phyloP scores from a whole-genome alignment of 2,113 vertebrate species.

The Myrmecophaga tridactyla region DNA sequence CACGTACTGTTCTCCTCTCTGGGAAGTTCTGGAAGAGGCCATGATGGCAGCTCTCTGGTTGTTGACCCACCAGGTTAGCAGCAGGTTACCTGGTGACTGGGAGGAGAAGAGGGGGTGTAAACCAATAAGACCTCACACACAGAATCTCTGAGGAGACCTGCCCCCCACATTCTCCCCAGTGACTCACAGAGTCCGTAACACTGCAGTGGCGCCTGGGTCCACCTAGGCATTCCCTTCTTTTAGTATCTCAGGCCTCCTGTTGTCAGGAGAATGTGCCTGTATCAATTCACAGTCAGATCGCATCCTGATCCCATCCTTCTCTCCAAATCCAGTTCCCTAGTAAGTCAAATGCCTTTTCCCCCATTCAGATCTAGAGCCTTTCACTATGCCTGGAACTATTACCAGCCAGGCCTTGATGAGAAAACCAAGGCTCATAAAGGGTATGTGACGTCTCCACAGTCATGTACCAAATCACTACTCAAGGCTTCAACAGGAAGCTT shows the following conservation, averaged over 20 bases:
- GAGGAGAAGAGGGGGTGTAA: too few species aligned
- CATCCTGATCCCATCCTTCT: background rate
- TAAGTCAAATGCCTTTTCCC: background rate
- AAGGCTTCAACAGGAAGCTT: background rate
- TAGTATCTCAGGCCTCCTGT: background rate
- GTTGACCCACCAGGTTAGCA: background rate
- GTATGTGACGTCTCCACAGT: background rate
- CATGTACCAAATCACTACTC: background rate
- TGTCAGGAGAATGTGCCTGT: too few species aligned
- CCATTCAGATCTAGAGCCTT: background rate
- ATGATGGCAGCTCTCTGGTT: background rate
- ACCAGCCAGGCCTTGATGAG: background rate
- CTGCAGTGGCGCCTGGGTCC: fast-evolving
- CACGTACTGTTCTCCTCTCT: background rate
- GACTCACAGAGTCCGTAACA: background rate
- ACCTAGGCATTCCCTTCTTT: too few species aligned
- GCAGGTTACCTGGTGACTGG: background rate
- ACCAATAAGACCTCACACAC: background rate
- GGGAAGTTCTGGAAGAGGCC: background rate
- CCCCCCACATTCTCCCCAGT: fast-evolving
- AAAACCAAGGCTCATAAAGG: slow-evolving; percentile 47
- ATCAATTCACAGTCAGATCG: background rate
- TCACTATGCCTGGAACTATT: background rate
- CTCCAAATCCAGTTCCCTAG: background rate
- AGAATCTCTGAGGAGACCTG: background rate